Base-by-base conservation (phyloP, 2,888 invertebrate species). In the Lypha dubia region DNA sequence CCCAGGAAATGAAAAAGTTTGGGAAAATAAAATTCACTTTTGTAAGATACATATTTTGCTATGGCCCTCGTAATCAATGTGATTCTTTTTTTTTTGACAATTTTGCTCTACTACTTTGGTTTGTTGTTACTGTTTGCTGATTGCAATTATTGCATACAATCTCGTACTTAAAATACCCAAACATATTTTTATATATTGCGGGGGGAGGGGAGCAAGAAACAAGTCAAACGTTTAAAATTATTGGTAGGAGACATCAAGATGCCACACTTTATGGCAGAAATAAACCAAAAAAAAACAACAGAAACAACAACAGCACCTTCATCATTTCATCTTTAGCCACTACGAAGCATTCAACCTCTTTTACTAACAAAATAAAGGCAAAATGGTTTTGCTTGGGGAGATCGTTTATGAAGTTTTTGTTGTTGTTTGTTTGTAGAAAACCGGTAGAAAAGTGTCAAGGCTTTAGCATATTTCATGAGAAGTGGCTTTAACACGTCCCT, bases 401-500 rank as follows among this genome's bases (percentile, higher is more conserved):
- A 32, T 46, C 11, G 8, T 46, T 63, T 79, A 49, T 22, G n/a
- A n/a, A n/a, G n/a, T n/a, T 62, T n/a, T 28, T 60, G 49, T 38
- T 38, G 49, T 13, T n/a, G 4, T 53, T 24, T 62, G 17, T 70
- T 58, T 20, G 46, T 53, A 73, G 49, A 71, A 83, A 79, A 83
- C 82, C 83, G 89, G 90, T 90, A 88, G 90, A 88, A 90, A 89
- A 90, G 89, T 89, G 90, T 89, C 89, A 90, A 90, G 89, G 89
- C 89, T 88, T 89, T 90, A 90, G 89, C 89, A 89, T 89, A 89
- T 89, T 89, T 90, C 89, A 89, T 89, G 90, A 90, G 89, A 90
- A 90, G 90, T 89, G 89, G 88, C 88, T 84, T 81, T 84, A 84
- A 84, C 84, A 84, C 84, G 84, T 84, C 84, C 84, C 84, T 84